These are phyloP conservation scores for Lagopus leucura DNA, from an alignment of 2,113 vertebrate genomes.

Conservation along the genomic window DNA sequence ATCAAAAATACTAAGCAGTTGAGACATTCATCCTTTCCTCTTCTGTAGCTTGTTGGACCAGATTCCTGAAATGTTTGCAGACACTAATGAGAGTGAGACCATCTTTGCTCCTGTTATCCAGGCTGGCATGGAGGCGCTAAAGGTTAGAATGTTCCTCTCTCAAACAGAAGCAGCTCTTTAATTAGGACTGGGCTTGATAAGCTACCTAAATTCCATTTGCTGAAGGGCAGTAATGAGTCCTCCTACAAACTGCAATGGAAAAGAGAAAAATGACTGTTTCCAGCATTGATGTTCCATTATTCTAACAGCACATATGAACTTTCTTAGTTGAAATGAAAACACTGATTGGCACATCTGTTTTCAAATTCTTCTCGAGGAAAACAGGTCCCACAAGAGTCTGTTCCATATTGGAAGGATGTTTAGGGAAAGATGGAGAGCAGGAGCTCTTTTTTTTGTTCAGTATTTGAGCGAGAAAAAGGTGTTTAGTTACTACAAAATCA, in stretches of 20 bases:
- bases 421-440: background rate
- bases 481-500: background rate
- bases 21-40: background rate
- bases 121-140: slow-evolving; percentile 93
- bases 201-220: background rate
- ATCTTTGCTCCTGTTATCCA: slow-evolving; percentile 93
- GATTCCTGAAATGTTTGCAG: slow-evolving; percentile 96
- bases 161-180: background rate
- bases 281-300: background rate
- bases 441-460: background rate
- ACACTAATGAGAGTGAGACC: slow-evolving; percentile 92
- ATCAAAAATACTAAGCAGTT: background rate
- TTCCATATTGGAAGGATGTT: background rate
- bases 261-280: background rate
- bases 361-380: background rate
- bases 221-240: background rate
- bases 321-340: background rate
- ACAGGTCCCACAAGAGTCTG: background rate
- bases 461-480: background rate
- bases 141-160: slow-evolving; percentile 80
- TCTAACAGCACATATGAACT: background rate
- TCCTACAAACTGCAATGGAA: background rate
- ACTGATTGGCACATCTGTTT: background rate
- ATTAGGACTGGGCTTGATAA: background rate
- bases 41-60: slow-evolving; percentile 89